phyloP scores from a whole-genome alignment of 2,888 invertebrate genomes.

The Drosophila percnosoma region DNA sequence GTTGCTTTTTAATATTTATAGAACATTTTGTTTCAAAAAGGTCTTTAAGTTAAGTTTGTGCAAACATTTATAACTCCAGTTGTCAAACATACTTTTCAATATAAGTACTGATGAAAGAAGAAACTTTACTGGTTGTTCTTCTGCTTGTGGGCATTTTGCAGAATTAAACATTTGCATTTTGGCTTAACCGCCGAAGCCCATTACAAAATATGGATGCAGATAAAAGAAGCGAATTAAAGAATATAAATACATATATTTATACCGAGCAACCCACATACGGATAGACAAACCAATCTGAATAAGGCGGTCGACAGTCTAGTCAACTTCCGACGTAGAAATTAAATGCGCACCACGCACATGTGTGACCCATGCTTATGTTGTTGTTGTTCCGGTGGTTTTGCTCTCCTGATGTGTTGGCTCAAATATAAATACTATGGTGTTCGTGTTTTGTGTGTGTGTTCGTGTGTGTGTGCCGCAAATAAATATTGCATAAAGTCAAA shows the following conservation, averaged over 20 bases:
- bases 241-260: slow-evolving; percentile 1
- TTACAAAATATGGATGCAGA: slow-evolving; percentile 50
- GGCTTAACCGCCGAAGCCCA: slow-evolving; percentile 46
- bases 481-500: slow-evolving; percentile 79
- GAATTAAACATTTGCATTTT: slow-evolving; percentile 36
- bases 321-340: slow-evolving; percentile 77
- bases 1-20: slow-evolving; percentile 41
- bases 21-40: neutral
- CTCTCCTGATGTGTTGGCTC: slow-evolving; percentile 50
- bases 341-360: slow-evolving; percentile 74
- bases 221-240: slow-evolving; percentile 7
- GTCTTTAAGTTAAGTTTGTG: slow-evolving; percentile 3
- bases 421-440: slow-evolving; percentile 59
- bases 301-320: slow-evolving; percentile 72
- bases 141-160: slow-evolving; percentile 33
- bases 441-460: slow-evolving; percentile 28
- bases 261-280: slow-evolving; percentile 8
- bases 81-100: neutral
- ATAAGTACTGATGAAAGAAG: neutral
- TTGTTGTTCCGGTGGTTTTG: slow-evolving; percentile 26
- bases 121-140: slow-evolving; percentile 6
- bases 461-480: slow-evolving; percentile 60
- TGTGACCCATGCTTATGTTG: slow-evolving; percentile 41
- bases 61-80: neutral
- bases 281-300: slow-evolving; percentile 49